Percentiles rank a stretch among this genome's conserved stretches.
These are phyloP conservation scores for Alcedo quadribrachys DNA, from an alignment of 2,797 vertebrate species.

Conservation along the genomic window DNA sequence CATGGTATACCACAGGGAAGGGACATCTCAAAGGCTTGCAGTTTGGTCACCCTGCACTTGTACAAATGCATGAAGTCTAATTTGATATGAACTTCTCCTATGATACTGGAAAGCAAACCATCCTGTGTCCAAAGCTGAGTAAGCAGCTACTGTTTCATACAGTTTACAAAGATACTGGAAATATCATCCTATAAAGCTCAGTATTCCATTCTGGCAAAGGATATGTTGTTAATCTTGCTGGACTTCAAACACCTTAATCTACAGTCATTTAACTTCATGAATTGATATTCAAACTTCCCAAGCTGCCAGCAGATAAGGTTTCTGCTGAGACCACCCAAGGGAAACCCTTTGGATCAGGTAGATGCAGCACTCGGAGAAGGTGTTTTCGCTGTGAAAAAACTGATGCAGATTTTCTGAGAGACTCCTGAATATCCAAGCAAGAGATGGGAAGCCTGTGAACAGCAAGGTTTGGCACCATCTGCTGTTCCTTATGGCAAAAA, in stretches of 20 bases:
- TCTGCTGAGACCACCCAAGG: not conserved
- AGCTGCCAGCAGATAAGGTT: not conserved
- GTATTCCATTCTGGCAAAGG: not conserved
- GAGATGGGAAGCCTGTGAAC: not conserved
- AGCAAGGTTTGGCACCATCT: constrained; percentile 67
- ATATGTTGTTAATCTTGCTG: not conserved
- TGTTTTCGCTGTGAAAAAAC: not conserved
- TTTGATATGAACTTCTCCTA: not conserved
- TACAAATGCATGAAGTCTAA: not conserved
- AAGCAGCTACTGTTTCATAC: constrained; percentile 6
- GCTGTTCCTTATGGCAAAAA: constrained; percentile 59
- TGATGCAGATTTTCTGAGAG: not conserved
- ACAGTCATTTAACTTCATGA: not conserved
- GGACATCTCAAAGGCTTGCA: not conserved
- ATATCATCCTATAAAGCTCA: not conserved
- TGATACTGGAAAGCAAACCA: constrained; percentile 22
- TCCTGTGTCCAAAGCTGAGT: not conserved
- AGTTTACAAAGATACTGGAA: not conserved
- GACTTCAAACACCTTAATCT: not conserved
- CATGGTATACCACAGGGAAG: not conserved
- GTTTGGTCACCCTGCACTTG: not conserved
- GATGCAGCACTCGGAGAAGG: not conserved
- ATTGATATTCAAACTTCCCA: not conserved
- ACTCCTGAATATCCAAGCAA: not conserved
- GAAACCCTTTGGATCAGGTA: not conserved